Base-by-base conservation (phyloP, 2,113 vertebrate species). In the Mus spicilegus region DNA sequence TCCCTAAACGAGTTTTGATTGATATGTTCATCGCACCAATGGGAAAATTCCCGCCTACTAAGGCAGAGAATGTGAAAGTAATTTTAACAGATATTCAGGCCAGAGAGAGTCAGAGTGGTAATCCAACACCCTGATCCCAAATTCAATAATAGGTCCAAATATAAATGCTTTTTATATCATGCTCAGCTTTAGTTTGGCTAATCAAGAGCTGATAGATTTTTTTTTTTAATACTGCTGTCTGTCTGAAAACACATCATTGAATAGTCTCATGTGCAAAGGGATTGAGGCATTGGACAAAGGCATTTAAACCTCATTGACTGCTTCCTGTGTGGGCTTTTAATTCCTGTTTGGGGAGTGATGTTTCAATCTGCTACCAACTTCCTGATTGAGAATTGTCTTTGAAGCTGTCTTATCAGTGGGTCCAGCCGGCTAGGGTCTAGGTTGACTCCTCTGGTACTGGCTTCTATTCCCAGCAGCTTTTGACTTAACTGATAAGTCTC, bases 91-190 rank as follows among this genome's bases (percentile, higher is more conserved):
- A 61, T 69, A 65, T 54, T 91, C 54, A 72, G 54, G 76, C 61
- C 87, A 81, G 90, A 87, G 75, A 85, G 58, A 93, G 88, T 95
- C 61, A 92, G 85, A 89, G 33, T 75, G 19, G 20, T 73, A 73
- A 92, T 85, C 77, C 36, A 87, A 58, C n/a, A 19, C 36, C 24
- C 54, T 85, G 33, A 93, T 86, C 76, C 72, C 76, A 73, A 90
- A 87, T 94, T 82, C 80, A 93, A 19, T 91, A 70, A 90, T 24
- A 11, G 11, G 91, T 84, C 81, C 51, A 75, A 84, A 89, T 89
- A 89, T 14, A 93, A 89, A 46, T 46, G 42, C 22, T 73, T 97
- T 92, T 58, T 39, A 93, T 49, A 75, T 63, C 75, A 58, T 76
- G 1, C 65, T 39, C 42, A 73, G 22, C 69, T 81, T 96, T 78